Conservation (phyloP, 2,888 invertebrate species). For the Nowickia ferox region DNA sequence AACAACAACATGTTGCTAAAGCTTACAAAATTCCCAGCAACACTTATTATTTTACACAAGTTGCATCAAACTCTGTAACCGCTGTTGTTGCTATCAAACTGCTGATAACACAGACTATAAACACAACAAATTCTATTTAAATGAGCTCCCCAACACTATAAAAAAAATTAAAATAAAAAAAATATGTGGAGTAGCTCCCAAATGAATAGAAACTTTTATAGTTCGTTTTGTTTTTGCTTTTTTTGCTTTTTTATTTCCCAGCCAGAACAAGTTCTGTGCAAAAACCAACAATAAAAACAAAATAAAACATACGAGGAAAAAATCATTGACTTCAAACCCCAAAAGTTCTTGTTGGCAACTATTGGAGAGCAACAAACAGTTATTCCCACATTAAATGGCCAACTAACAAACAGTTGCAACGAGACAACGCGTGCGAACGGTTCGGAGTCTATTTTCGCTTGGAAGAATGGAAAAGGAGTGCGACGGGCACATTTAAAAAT, state of each 20-base stretch:
- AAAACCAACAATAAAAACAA: conserved; percentile 27
- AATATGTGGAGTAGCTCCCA: conserved; percentile 66
- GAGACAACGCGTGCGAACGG: conserved; percentile 79
- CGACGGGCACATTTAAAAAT: conserved; percentile 8
- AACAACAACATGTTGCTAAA: conserved; percentile 34
- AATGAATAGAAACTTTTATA: conserved; percentile 32
- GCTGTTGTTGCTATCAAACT: conserved; percentile 6
- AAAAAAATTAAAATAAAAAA: conserved; percentile 22
- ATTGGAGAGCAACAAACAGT: conserved; percentile 69
- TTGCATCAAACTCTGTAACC: conserved; percentile 35
- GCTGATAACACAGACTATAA: conserved; percentile 65
- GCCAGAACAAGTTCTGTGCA: conserved; percentile 61
- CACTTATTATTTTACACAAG: background rate
- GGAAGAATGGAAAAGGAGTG: background rate
- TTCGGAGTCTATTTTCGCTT: conserved; percentile 63
- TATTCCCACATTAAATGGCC: conserved; percentile 72
- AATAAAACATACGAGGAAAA: conserved; percentile 24
- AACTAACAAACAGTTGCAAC: conserved; percentile 77
- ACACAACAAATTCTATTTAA: conserved; percentile 62
- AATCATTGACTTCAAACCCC: conserved; percentile 67
- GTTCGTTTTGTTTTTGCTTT: conserved; percentile 7
- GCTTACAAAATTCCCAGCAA: background rate
- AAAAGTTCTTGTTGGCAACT: conserved; percentile 67
- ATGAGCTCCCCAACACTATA: conserved; percentile 14
- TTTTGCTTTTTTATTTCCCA: background rate